Evolutionary conservation across 2,113 vertebrate species (phyloP).

Genomic region (Takifugu flavidus): DNA sequence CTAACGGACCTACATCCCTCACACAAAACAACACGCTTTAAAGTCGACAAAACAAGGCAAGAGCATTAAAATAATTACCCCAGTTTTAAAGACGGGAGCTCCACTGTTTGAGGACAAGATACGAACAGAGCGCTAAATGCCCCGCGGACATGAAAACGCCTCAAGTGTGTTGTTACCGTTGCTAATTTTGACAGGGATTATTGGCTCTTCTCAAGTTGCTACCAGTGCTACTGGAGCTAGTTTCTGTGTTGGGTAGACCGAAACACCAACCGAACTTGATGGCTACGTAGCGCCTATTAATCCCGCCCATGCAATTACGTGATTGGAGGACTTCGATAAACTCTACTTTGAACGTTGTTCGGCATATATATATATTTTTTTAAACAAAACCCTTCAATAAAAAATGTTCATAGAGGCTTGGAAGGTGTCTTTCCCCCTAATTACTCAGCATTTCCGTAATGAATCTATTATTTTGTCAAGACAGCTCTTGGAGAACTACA

Average conservation of each 20-base stretch:
- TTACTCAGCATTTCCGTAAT: neutral
- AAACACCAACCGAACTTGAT: constrained; percentile 49
- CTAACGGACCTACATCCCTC: constrained; percentile 45
- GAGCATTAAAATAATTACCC: constrained; percentile 51
- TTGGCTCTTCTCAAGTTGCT: constrained; percentile 56
- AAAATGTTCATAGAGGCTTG: neutral
- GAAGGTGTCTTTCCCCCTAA: neutral
- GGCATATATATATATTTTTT: constrained; percentile 1
- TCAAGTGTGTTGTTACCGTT: constrained; percentile 2
- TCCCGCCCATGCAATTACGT: constrained; percentile 21
- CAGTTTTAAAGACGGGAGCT: constrained; percentile 15
- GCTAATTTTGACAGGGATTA: constrained; percentile 46
- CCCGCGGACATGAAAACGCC: constrained; percentile 19
- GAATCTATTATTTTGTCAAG: neutral
- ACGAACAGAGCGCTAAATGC: constrained; percentile 3
- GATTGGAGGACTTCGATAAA: constrained; percentile 41
- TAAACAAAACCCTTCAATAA: constrained; percentile 13
- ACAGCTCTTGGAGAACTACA: neutral
- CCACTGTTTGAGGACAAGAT: neutral
- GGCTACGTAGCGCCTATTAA: constrained; percentile 22
- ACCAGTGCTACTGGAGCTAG: constrained; percentile 54
- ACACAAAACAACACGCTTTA: constrained; percentile 52
- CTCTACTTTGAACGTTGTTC: neutral
- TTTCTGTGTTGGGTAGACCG: constrained; percentile 59
- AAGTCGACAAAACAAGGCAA: constrained; percentile 43